Evolutionary conservation across 2,797 vertebrate genomes (phyloP).

Genomic region (Anguilla anguilla): DNA sequence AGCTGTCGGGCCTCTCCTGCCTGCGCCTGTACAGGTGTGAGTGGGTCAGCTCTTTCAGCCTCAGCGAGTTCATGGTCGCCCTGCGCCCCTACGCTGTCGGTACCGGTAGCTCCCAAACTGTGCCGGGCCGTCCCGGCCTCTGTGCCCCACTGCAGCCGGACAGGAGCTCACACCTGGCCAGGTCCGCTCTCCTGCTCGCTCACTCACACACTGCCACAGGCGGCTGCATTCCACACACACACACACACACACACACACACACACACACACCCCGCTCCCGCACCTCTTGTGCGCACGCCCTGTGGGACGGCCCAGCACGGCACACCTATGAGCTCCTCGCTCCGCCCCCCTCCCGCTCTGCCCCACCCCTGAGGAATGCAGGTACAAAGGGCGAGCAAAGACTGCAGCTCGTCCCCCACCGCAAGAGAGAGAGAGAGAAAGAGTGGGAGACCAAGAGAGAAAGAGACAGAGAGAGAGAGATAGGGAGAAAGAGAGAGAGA

Average conservation of each 20-base stretch:
- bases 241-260: conserved; percentile 30
- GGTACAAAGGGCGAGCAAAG: conserved; percentile 18
- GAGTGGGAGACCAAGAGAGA: not conserved
- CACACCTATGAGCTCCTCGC: conserved; percentile 24
- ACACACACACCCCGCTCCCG: conserved; percentile 37
- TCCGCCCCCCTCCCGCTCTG: conserved; percentile 13
- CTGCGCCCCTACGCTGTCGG: conserved; percentile 30
- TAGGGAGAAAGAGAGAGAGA: too few relatives aligned
- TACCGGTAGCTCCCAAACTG: not conserved
- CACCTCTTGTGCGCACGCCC: conserved; percentile 50
- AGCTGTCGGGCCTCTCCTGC: conserved; percentile 79
- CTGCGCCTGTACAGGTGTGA: conserved; percentile 91
- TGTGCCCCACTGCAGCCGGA: not conserved
- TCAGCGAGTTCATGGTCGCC: conserved; percentile 80
- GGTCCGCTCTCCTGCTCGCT: conserved; percentile 27
- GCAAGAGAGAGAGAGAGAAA: not conserved
- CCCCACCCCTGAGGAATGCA: conserved; percentile 29
- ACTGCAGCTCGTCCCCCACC: not conserved
- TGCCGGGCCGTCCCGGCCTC: not conserved
- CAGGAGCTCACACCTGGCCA: conserved; percentile 27
- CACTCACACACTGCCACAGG: conserved; percentile 27
- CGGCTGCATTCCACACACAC: conserved; percentile 37
- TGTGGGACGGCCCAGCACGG: not conserved
- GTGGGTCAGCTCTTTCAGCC: conserved; percentile 89
- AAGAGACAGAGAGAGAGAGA: too few relatives aligned